Percentiles rank a stretch among this genome's conserved stretches.
Conservation (phyloP, 53 echinoderm and acorn worm species). For the Holothuria scabra region DNA sequence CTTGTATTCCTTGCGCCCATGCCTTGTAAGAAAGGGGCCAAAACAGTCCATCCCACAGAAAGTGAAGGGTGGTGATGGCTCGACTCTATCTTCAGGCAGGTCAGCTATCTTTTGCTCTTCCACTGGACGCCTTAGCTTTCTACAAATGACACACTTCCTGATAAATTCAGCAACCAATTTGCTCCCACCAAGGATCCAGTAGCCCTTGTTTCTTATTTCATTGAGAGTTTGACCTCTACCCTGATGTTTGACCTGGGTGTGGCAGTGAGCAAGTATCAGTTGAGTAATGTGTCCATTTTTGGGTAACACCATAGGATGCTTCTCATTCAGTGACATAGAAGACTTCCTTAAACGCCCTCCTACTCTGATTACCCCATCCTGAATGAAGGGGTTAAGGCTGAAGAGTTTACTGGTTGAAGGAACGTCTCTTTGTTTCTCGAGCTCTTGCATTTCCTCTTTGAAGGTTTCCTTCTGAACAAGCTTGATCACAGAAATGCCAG, state of each 20-base stretch:
- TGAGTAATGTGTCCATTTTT: no score
- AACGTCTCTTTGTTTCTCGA: constrained; percentile 13
- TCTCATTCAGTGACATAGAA: constrained; percentile 34
- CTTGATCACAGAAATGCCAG: constrained; percentile 16
- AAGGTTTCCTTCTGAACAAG: no score
- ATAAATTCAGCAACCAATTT: constrained; percentile 38
- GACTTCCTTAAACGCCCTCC: constrained; percentile 61
- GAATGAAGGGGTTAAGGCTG: no score
- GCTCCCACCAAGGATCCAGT: constrained; percentile 66
- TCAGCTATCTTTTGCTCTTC: no score
- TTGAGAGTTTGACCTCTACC: no score
- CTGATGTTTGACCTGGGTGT: constrained; percentile 57
- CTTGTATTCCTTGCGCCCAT: constrained; percentile 64
- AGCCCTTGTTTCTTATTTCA: constrained; percentile 55
- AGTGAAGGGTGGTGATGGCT: constrained; percentile 70
- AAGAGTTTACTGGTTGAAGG: constrained; percentile 27
- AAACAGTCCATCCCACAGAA: constrained; percentile 66
- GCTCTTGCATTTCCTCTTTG: constrained; percentile 24
- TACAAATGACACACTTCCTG: no score
- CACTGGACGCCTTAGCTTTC: no score
- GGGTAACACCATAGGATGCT: constrained; percentile 67
- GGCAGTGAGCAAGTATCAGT: constrained; percentile 61
- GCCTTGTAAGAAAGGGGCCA: constrained; percentile 59
- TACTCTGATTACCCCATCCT: constrained; percentile 65
- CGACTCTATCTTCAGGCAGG: no score